phyloP scores from a whole-genome alignment of 1,140 invertebrate species.

The Drosophila kepulauana region DNA sequence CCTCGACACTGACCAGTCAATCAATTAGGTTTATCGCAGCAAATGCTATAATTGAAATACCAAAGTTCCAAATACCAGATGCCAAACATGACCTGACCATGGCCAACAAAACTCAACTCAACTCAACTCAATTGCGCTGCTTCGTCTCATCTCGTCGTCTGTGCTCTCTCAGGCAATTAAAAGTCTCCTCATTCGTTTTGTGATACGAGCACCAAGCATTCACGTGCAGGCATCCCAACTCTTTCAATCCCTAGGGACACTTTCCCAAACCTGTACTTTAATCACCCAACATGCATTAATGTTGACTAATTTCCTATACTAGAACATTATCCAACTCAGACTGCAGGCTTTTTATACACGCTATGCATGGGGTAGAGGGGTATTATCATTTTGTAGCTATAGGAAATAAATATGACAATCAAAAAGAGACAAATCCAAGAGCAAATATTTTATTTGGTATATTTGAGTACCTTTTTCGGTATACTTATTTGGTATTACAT shows the following conservation, averaged over 20 bases:
- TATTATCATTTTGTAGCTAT: no score
- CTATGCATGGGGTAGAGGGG: no score
- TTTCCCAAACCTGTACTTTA: conserved; percentile 7
- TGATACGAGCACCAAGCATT: background rate
- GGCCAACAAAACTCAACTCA: background rate
- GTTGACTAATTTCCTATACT: conserved; percentile 4
- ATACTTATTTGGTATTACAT: no score
- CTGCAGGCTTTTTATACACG: background rate
- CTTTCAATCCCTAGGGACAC: conserved; percentile 36
- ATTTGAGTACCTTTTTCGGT: no score
- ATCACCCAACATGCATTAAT: background rate
- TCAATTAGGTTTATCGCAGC: conserved; percentile 76
- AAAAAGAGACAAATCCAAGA: no score
- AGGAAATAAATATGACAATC: no score
- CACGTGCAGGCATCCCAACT: conserved; percentile 54
- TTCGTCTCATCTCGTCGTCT: background rate
- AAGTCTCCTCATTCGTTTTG: background rate
- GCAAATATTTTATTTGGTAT: no score
- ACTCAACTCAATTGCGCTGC: no score
- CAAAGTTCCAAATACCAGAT: conserved; percentile 39
- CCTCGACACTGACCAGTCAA: conserved; percentile 62
- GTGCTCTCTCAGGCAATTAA: conserved; percentile 9
- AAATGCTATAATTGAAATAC: conserved; percentile 73
- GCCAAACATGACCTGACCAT: conserved; percentile 12
- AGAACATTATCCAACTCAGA: background rate